A percentile compares a stretch with the other conserved stretches of the same genome.
Conservation (phyloP, 2,888 invertebrate genomes). For the Cerceris ruficornis region DNA sequence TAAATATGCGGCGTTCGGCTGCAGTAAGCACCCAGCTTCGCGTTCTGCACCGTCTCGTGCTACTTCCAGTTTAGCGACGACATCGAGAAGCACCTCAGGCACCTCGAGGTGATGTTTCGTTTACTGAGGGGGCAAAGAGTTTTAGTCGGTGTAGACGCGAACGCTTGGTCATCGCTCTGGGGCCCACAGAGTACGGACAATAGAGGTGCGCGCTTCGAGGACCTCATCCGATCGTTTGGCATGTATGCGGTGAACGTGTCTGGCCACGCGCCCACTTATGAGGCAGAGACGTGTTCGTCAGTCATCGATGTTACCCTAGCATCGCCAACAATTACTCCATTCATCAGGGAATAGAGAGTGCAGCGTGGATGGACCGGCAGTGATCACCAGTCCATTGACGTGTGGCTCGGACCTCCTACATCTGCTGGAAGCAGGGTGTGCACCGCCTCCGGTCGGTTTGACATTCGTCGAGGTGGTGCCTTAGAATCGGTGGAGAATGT, state of each 20-base stretch:
- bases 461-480: too few species aligned
- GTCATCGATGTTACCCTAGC: too few species aligned
- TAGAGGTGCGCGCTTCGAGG: background rate
- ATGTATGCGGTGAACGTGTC: background rate
- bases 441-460: background rate
- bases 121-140: background rate
- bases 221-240: too few species aligned
- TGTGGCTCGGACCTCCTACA: background rate
- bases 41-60: too few species aligned
- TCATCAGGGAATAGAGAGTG: background rate
- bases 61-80: too few species aligned
- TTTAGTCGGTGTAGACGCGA: background rate
- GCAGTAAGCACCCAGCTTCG: too few species aligned
- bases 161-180: conserved; percentile 1
- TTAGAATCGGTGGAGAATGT: background rate
- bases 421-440: background rate
- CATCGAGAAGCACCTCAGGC: too few species aligned
- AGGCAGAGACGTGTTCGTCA: background rate
- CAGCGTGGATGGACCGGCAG: background rate
- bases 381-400: conserved; percentile 2
- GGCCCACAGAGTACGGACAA: background rate
- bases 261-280: background rate
- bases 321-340: too few species aligned
- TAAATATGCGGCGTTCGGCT: too few species aligned
- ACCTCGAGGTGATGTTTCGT: too few species aligned